A percentile compares a stretch with the other conserved stretches of the same genome.
These are phyloP conservation scores for Capromys pilorides DNA, from an alignment of 2,797 vertebrate species.

Conservation along the genomic window DNA sequence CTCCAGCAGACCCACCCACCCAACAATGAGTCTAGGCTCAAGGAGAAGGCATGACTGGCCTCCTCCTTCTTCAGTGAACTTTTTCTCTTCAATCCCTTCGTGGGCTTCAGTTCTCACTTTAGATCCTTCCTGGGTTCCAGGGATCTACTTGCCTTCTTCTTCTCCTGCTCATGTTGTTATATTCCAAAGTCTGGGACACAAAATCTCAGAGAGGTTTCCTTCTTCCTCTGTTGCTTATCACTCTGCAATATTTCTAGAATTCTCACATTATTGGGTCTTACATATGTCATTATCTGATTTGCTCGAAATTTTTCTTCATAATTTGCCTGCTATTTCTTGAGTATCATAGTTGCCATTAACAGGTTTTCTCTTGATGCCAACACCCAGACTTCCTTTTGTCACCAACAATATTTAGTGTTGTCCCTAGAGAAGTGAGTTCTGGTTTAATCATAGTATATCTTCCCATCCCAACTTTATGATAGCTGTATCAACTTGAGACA, in stretches of 20 bases:
- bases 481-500: neutral
- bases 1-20: too few relatives aligned
- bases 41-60: neutral
- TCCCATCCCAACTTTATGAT: too few relatives aligned
- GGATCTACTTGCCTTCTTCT: neutral
- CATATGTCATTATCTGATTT: too few relatives aligned
- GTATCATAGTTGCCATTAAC: neutral
- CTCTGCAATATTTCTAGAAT: too few relatives aligned
- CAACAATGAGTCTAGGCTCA: neutral
- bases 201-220: neutral
- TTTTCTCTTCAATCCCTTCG: neutral
- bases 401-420: too few relatives aligned
- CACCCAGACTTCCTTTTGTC: neutral
- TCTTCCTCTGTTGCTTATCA: too few relatives aligned
- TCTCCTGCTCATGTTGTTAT: too few relatives aligned
- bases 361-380: neutral
- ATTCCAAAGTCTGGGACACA: neutral
- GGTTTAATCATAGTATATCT: too few relatives aligned
- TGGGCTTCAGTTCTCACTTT: neutral
- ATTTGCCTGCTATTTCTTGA: neutral
- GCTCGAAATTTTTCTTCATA: too few relatives aligned
- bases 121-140: neutral
- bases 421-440: neutral
- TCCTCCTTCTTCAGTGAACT: neutral
- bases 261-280: neutral